Base-by-base conservation (phyloP, 2,888 invertebrate genomes). In the Lumbricus terrestris region DNA sequence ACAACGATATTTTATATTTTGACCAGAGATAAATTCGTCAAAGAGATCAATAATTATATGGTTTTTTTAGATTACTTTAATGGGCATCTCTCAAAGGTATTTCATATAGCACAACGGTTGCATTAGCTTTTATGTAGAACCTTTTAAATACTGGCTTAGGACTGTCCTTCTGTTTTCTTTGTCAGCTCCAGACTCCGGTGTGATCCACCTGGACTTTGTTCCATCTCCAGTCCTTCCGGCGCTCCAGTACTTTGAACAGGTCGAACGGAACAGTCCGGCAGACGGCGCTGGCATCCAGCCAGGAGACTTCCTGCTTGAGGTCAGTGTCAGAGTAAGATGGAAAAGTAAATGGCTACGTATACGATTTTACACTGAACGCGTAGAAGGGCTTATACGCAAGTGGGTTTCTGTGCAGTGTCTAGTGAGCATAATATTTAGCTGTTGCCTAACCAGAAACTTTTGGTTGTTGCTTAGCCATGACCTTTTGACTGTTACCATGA, bases 191-290 rank as follows among this genome's bases (percentile, higher is more conserved):
- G 85, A 34, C 34, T 85, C 85, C 18, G 85, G 85, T 16, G 34
- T 85, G 34, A 37, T 85, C 23, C 85, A 85, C n/a, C 83, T 88
- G 82, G 91, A 91, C 37, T 96, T 99, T 93, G 97, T 97, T 90
- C 98, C 99, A 0, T 97, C 98, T 6, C 97, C 97, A 93, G 97
- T 98, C 94, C 98, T 98, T 94, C 99, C 99, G 8, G 99, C 98
- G 90, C 96, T 99, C 90, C 99, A 99, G 95, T 99, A 95, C 92
- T 93, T 95, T 92, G 99, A 99, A 94, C 98, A 98, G 94, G 99
- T 99, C 16, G 99, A 99, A 95, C 97, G 97, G 88, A 98, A 98
- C n/a, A 99, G 99, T 90, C 98, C 98, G 85, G 99, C 99, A 0
- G 98, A 99, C 95, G 96, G 97, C 95, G 98, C 99, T 4, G 99